phyloP scores from a whole-genome alignment of 2,797 vertebrate genomes.

The Microctenopoma stevenorrisi region DNA sequence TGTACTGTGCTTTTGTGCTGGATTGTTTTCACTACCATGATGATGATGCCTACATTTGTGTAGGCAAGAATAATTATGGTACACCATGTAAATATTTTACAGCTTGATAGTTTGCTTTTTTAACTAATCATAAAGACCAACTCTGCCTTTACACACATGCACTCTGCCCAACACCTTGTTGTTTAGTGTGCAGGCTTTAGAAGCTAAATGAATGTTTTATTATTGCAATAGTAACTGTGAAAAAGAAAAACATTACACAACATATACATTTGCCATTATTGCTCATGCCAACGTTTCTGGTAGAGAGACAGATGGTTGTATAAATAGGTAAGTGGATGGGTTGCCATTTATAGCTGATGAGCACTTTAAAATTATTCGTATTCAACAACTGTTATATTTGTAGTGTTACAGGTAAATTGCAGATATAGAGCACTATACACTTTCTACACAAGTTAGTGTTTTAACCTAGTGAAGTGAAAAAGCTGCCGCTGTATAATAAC shows the following conservation, averaged over 20 bases:
- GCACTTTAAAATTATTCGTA: conserved; percentile 17
- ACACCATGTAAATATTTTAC: not conserved
- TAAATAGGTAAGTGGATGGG: conserved; percentile 4
- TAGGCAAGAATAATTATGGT: not conserved
- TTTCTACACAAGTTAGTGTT: not conserved
- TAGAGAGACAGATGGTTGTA: not conserved
- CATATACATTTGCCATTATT: too few species aligned
- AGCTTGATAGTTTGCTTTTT: not conserved
- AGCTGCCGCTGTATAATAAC: not conserved
- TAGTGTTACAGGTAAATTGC: not conserved
- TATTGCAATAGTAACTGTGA: not conserved
- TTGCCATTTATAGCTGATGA: conserved; percentile 21
- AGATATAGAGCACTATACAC: not conserved
- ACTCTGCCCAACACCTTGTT: not conserved
- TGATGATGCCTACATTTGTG: not conserved
- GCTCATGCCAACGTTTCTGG: too few species aligned
- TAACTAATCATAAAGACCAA: not conserved
- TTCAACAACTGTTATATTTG: conserved; percentile 21
- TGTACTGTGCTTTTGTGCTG: not conserved
- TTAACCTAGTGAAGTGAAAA: not conserved
- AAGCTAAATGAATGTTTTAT: not conserved
- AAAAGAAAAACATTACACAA: too few species aligned
- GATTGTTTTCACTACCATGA: not conserved
- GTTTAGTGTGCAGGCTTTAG: not conserved
- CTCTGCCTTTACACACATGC: not conserved